These are phyloP conservation scores for Cercopithecus hamlyni DNA, from an alignment of 2,797 vertebrate genomes.

Conservation along the genomic window DNA sequence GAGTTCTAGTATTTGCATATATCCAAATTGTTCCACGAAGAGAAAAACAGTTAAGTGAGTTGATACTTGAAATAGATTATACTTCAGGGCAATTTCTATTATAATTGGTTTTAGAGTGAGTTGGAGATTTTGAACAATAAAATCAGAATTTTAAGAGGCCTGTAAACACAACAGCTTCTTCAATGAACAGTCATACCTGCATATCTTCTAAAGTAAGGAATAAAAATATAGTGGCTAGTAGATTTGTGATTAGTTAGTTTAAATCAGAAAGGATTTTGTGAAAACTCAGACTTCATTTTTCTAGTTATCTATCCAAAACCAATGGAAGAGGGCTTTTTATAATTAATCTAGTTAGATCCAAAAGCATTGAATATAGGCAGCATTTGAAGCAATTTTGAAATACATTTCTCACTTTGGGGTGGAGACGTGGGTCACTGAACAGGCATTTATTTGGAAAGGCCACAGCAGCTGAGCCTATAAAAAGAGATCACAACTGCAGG, in stretches of 20 bases:
- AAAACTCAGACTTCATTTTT: not conserved
- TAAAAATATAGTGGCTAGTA: not conserved
- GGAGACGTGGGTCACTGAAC: not conserved
- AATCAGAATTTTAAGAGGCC: not conserved
- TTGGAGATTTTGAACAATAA: not conserved
- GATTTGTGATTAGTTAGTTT: not conserved
- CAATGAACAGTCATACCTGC: not conserved
- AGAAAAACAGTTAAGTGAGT: not conserved
- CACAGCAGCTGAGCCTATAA: not conserved
- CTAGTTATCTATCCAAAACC: too few relatives aligned
- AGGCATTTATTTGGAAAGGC: not conserved
- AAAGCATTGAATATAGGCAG: not conserved
- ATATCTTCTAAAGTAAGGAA: not conserved
- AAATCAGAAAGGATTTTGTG: not conserved
- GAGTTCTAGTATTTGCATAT: not conserved
- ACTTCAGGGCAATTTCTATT: not conserved
- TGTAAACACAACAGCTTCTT: not conserved
- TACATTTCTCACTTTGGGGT: not conserved
- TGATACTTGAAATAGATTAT: not conserved
- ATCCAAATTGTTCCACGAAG: not conserved
- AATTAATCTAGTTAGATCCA: not conserved
- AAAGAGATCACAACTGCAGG: not conserved
- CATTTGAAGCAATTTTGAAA: not conserved
- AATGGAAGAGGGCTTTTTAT: not conserved
- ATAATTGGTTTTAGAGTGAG: not conserved